Percentiles rank a stretch among this genome's conserved stretches.
These are phyloP conservation scores for Morus bassanus DNA, from an alignment of 2,797 vertebrate genomes.

Conservation along the genomic window DNA sequence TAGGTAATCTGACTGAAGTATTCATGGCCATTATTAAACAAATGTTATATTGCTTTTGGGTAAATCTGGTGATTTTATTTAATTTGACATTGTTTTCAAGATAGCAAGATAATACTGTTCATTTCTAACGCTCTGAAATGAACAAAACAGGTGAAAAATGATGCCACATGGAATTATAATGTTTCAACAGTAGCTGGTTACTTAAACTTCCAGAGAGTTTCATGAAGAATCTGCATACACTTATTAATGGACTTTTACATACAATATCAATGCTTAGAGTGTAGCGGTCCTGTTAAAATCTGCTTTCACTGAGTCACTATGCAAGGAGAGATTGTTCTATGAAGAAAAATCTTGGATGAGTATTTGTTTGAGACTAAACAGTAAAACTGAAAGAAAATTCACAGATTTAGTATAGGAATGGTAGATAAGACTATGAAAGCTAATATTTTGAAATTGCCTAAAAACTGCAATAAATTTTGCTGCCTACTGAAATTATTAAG, in stretches of 20 bases:
- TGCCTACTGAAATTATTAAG: conserved; percentile 49
- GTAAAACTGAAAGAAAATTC: conserved; percentile 55
- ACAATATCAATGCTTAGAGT: conserved; percentile 48
- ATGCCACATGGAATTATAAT: conserved; percentile 33
- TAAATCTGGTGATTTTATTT: conserved; percentile 62
- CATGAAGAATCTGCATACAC: conserved; percentile 47
- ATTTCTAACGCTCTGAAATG: conserved; percentile 40
- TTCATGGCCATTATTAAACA: conserved; percentile 62
- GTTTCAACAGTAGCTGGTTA: conserved; percentile 51
- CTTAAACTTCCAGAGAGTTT: conserved; percentile 45
- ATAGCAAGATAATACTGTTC: conserved; percentile 56
- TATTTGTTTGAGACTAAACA: conserved; percentile 35
- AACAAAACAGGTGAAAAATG: conserved; percentile 60
- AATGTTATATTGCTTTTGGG: conserved; percentile 61
- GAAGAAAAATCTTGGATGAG: conserved; percentile 44
- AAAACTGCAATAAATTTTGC: conserved; percentile 59
- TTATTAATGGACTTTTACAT: conserved; percentile 59
- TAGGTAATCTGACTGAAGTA: conserved; percentile 59
- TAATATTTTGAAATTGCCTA: conserved; percentile 55
- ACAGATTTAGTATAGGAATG: conserved; percentile 40
- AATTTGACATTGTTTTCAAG: conserved; percentile 66
- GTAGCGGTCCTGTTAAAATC: conserved; percentile 40
- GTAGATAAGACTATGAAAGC: conserved; percentile 48
- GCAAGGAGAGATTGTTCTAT: conserved; percentile 52
- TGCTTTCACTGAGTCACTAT: conserved; percentile 49